These are phyloP conservation scores for Ondatra zibethicus DNA, from an alignment of 2,113 vertebrate genomes.

Conservation along the genomic window DNA sequence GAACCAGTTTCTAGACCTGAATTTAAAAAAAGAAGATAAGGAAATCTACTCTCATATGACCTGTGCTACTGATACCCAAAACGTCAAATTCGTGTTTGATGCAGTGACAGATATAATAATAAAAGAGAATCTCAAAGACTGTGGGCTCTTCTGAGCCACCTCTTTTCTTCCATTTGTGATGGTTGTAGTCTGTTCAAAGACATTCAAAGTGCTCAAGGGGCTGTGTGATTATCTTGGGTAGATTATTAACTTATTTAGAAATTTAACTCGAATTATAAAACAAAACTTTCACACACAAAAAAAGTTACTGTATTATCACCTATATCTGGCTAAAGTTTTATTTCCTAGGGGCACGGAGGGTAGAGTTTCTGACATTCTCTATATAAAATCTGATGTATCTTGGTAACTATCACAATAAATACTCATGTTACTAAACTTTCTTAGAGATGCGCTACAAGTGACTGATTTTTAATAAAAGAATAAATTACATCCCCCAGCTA, in stretches of 20 bases:
- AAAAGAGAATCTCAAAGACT: conserved; percentile 91
- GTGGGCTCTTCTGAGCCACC: conserved; percentile 86
- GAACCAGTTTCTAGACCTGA: conserved; percentile 88
- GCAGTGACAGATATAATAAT: conserved; percentile 90
- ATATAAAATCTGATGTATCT: neutral
- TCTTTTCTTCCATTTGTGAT: neutral
- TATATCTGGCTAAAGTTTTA: neutral
- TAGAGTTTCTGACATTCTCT: neutral
- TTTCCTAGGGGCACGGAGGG: neutral
- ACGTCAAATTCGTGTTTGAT: conserved; percentile 90
- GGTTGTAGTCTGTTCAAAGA: conserved; percentile 19
- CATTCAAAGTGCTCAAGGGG: conserved; percentile 53
- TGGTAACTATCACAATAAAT: neutral
- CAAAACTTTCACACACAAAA: neutral
- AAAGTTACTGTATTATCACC: neutral
- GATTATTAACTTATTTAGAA: neutral
- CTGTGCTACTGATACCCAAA: conserved; percentile 88
- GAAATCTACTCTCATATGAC: conserved; percentile 89
- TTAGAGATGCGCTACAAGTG: neutral
- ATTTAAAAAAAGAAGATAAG: conserved; percentile 87
- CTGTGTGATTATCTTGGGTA: neutral
- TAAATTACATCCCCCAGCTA: neutral
- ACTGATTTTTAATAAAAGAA: neutral
- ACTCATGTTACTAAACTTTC: neutral
- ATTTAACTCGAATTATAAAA: neutral